Conservation (phyloP, 2,888 invertebrate genomes). For the Hyppa rectilinea region DNA sequence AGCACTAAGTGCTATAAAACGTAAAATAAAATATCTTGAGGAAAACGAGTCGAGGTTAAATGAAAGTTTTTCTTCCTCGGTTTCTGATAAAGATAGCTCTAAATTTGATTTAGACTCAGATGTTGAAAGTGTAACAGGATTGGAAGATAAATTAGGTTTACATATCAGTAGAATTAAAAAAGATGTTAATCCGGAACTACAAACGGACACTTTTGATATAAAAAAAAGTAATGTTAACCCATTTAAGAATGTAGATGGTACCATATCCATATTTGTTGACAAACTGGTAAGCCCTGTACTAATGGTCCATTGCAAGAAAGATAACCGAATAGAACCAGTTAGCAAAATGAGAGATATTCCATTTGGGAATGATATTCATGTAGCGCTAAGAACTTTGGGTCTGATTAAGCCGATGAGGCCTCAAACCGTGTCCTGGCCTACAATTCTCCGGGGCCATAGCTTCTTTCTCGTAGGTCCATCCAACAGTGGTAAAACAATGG, state of each 20-base stretch:
- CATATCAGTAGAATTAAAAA: conserved; percentile 55
- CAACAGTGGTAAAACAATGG: conserved; percentile 93
- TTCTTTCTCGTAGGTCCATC: conserved; percentile 91
- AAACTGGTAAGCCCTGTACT: conserved; percentile 82
- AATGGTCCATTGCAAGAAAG: conserved; percentile 85
- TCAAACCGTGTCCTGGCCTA: conserved; percentile 94
- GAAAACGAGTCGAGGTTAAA: conserved; percentile 28
- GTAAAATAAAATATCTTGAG: conserved; percentile 45
- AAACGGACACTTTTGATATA: conserved; percentile 26
- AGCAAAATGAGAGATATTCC: conserved; percentile 77
- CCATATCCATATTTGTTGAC: conserved; percentile 84
- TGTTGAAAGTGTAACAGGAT: conserved; percentile 68
- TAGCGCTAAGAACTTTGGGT: conserved; percentile 76
- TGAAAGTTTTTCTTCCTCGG: conserved; percentile 39
- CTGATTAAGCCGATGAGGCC: conserved; percentile 87
- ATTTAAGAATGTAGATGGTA: conserved; percentile 80
- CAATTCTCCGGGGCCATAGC: conserved; percentile 92
- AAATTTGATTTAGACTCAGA: conserved; percentile 68
- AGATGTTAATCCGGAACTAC: conserved; percentile 12
- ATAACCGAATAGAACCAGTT: conserved; percentile 77
- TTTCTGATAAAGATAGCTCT: conserved; percentile 41
- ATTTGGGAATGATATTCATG: conserved; percentile 79
- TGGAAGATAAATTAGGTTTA: conserved; percentile 70
- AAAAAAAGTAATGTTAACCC: conserved; percentile 79
- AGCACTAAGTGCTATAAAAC: conserved; percentile 1